A percentile compares a stretch with the other conserved stretches of the same genome.
phyloP scores from a whole-genome alignment of 2,113 vertebrate genomes.

The Leucosticte australis region DNA sequence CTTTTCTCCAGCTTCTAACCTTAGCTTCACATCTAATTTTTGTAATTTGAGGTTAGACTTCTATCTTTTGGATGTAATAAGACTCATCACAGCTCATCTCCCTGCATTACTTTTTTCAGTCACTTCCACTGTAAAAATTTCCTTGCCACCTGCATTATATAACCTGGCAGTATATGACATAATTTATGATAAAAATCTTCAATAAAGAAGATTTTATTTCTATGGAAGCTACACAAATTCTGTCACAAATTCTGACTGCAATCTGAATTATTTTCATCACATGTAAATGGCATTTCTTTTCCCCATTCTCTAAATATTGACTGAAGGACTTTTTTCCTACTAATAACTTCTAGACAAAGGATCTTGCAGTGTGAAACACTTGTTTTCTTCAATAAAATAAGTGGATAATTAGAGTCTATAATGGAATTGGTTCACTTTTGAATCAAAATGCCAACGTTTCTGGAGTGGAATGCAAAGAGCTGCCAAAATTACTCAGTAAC shows the following conservation, averaged over 20 bases:
- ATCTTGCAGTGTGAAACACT: neutral
- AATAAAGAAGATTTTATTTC: neutral
- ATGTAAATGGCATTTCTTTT: neutral
- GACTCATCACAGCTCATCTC: neutral
- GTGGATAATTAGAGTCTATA: neutral
- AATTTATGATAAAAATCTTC: neutral
- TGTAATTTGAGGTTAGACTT: neutral
- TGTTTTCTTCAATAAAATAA: neutral
- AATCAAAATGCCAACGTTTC: neutral
- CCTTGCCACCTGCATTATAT: neutral
- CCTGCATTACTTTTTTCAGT: neutral
- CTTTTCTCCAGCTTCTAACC: neutral
- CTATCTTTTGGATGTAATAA: neutral
- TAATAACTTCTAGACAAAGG: neutral
- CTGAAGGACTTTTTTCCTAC: neutral
- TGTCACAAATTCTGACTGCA: neutral
- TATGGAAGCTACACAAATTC: neutral
- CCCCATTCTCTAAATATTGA: neutral
- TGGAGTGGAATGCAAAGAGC: neutral
- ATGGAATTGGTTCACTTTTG: neutral
- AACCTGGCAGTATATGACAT: neutral
- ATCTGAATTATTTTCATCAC: neutral
- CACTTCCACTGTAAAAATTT: neutral
- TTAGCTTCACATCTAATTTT: neutral
- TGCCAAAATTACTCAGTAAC: neutral